Evolutionary conservation across 2,113 vertebrate genomes (phyloP).

Genomic region (Albula goreensis): DNA sequence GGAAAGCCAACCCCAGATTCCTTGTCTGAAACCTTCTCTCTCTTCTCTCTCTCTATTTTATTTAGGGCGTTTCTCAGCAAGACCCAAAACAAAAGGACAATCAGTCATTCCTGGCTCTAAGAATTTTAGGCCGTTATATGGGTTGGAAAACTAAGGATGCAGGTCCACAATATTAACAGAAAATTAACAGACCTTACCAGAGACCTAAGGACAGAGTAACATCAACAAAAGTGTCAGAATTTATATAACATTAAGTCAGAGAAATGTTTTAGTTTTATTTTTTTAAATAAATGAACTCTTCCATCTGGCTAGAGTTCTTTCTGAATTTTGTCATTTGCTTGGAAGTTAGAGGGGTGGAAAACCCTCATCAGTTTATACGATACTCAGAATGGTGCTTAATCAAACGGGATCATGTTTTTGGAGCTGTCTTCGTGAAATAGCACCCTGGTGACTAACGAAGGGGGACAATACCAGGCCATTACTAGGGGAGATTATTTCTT

Average conservation of each 20-base stretch:
- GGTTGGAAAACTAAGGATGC: not conserved
- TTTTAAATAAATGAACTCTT: not conserved
- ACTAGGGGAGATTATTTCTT: slow-evolving; percentile 13
- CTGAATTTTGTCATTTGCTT: not conserved
- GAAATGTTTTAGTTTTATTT: not conserved
- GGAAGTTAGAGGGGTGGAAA: not conserved
- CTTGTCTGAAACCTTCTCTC: not conserved
- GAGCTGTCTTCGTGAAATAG: slow-evolving; percentile 11
- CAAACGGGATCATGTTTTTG: slow-evolving; percentile 13
- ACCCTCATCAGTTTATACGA: not conserved
- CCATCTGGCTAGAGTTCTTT: not conserved
- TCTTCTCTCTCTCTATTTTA: not conserved
- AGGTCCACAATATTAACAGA: not conserved
- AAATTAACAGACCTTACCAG: not conserved
- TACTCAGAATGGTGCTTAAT: not conserved
- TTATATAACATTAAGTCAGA: not conserved
- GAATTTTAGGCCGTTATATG: not conserved
- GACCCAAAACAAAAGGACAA: not conserved
- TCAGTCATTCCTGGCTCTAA: not conserved
- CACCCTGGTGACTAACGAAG: slow-evolving; percentile 37
- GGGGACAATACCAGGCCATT: slow-evolving; percentile 34
- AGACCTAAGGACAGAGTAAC: not conserved
- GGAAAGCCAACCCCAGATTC: not conserved
- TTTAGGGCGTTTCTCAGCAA: not conserved
- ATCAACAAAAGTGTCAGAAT: not conserved